These are phyloP conservation scores for Bimastos eiseni DNA, from an alignment of 2,888 invertebrate species.

Conservation along the genomic window DNA sequence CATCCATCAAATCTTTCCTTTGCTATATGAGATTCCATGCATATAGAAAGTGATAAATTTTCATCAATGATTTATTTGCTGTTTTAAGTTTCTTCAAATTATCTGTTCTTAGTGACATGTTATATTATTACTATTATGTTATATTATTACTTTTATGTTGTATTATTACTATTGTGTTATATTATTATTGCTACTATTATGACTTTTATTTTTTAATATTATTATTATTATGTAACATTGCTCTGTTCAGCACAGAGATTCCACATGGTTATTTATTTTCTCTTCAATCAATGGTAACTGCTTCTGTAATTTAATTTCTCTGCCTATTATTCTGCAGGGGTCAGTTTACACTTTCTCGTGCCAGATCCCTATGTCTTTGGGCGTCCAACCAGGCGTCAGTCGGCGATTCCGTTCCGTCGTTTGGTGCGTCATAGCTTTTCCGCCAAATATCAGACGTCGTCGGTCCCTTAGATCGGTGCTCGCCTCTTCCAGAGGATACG, in stretches of 20 bases:
- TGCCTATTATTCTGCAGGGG: neutral
- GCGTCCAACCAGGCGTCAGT: neutral
- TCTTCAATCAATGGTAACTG: neutral
- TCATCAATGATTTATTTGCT: neutral
- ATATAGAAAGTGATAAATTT: neutral
- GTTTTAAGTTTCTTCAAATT: neutral
- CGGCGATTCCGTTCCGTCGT: conserved; percentile 7
- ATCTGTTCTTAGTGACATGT: neutral
- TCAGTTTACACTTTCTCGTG: neutral
- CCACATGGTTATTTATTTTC: neutral
- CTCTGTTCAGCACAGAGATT: neutral
- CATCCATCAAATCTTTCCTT: neutral
- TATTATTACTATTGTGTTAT: too few species aligned
- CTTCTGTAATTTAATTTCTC: neutral
- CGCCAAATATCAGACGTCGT: neutral
- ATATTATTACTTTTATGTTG: too few species aligned
- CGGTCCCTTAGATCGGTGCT: neutral
- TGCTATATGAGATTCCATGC: neutral
- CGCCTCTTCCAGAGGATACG: neutral
- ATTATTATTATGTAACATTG: neutral
- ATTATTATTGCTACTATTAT: too few species aligned
- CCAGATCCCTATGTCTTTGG: neutral
- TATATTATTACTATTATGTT: too few species aligned
- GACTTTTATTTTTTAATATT: too few species aligned
- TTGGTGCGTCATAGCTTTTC: neutral